Evolutionary conservation across 2,888 invertebrate species (phyloP).

Genomic region (Pandemis heparana): DNA sequence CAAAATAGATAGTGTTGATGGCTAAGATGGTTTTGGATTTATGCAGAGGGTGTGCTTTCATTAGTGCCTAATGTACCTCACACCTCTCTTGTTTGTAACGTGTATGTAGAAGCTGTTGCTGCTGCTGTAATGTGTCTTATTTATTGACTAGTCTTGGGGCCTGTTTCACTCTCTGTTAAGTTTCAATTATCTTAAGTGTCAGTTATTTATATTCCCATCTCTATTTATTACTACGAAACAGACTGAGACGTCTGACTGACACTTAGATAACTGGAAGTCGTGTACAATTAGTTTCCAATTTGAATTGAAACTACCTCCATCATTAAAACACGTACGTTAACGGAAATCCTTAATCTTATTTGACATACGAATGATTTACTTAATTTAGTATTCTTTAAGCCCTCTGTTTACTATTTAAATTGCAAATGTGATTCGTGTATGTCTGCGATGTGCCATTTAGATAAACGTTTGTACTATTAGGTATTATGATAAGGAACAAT

Average conservation of each 20-base stretch:
- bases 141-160: no score
- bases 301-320: background rate
- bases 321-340: background rate
- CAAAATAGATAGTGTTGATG: background rate
- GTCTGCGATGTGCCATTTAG: constrained; percentile 28
- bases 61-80: no score
- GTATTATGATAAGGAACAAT: constrained; percentile 21
- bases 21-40: no score
- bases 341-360: constrained; percentile 19
- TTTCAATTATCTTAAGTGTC: no score
- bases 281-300: background rate
- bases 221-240: no score
- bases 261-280: background rate
- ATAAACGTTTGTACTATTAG: constrained; percentile 19
- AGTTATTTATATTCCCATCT: no score
- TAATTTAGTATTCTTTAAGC: constrained; percentile 6
- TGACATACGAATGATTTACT: constrained; percentile 6
- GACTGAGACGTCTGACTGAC: no score
- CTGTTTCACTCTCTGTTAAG: no score
- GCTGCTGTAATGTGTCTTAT: no score
- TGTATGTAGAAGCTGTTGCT: no score
- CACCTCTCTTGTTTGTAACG: no score
- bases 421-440: constrained; percentile 17
- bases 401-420: constrained; percentile 15
- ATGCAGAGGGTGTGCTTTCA: no score